Base-by-base conservation (phyloP, 2,797 vertebrate species). In the Danionella dracula region DNA sequence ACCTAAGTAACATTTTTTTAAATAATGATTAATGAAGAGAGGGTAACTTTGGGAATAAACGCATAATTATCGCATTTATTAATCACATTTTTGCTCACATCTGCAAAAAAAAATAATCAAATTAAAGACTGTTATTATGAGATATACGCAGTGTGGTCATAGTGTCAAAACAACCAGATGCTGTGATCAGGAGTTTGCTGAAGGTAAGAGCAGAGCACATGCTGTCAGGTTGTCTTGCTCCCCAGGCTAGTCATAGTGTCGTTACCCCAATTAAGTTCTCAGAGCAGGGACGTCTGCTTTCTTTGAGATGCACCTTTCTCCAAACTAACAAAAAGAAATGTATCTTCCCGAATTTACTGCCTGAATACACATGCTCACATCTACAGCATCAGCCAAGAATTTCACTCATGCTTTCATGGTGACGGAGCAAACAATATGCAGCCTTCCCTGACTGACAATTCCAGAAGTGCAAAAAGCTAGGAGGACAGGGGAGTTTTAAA, bases 351-450 rank as follows among this genome's bases (percentile, higher is more conserved):
- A 58, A 61, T 32, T 51, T 59, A 72, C 63, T 54, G 71, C 61
- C 51, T 64, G 65, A 40, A 8, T 42, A 20, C 23, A 27, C 32
- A 31, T 40, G 62, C 70, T 74, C 71, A 57, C n/a, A 10, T 29
- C 54, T 35, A 20, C 15, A n/a, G 15, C 13, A 13, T 44, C 27
- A 38, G 8, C 41, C 4, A 3, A 56, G 8, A n/a, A 38, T 75
- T 77, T 57, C 68, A 74, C 81, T 58, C 71, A 80, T 71, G 17
- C 41, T n/a, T n/a, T n/a, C n/a, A n/a, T n/a, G n/a, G n/a, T n/a
- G n/a, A n/a, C n/a, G n/a, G n/a, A n/a, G n/a, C n/a, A n/a, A n/a
- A n/a, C n/a, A n/a, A n/a, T n/a, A n/a, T n/a, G n/a, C n/a, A n/a
- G n/a, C n/a, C n/a, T n/a, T n/a, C n/a, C n/a, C n/a, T n/a, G n/a